Conservation (phyloP, 2,797 vertebrate genomes). For the Lutjanus argentimaculatus region DNA sequence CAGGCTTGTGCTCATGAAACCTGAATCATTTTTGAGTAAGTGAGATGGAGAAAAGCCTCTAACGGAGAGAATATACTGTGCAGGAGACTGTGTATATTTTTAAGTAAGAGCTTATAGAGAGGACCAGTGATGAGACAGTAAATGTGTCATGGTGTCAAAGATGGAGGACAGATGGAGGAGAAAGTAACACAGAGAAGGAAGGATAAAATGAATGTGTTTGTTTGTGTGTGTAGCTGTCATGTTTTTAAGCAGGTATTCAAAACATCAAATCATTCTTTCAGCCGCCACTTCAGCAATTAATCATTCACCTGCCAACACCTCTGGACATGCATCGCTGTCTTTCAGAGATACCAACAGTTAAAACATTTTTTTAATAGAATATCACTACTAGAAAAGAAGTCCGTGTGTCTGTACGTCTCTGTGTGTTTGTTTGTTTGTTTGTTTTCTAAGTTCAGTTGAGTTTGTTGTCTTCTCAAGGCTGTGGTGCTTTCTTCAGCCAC, state of each 20-base stretch:
- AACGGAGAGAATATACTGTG: background rate
- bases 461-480: constrained; percentile 77
- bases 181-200: constrained; percentile 23
- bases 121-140: constrained; percentile 27
- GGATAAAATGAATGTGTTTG: constrained; percentile 32
- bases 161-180: constrained; percentile 33
- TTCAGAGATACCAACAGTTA: constrained; percentile 81
- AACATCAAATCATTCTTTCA: constrained; percentile 39
- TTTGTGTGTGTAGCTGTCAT: constrained; percentile 28
- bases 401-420: constrained; percentile 57
- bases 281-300: constrained; percentile 35
- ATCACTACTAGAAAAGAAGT: constrained; percentile 85
- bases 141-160: constrained; percentile 28
- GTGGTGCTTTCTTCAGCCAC: constrained; percentile 76
- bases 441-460: constrained; percentile 61
- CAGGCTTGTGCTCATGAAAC: constrained; percentile 5
- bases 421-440: constrained; percentile 59
- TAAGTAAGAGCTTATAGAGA: constrained; percentile 33
- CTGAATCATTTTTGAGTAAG: background rate
- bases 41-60: background rate
- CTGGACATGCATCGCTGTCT: constrained; percentile 79
- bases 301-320: constrained; percentile 56
- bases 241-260: constrained; percentile 52
- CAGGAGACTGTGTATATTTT: constrained; percentile 10
- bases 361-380: constrained; percentile 81